Conservation (phyloP, 2,888 invertebrate genomes). For the Strigamia maritima region DNA sequence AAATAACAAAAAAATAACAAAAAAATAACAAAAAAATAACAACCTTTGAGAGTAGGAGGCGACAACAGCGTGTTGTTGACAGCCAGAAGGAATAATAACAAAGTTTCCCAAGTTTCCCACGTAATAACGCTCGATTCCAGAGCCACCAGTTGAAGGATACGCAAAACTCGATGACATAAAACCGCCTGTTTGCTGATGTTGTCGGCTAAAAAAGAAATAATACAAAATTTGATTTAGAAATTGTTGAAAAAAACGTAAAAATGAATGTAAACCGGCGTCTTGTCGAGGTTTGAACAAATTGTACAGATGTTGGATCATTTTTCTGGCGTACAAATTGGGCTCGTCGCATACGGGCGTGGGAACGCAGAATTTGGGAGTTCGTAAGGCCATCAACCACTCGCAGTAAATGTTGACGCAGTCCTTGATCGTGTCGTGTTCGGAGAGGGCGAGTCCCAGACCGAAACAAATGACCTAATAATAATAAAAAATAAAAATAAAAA, state of each 20-base stretch:
- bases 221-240: too few relatives aligned
- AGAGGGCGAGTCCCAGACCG: constrained; percentile 82
- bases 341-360: constrained; percentile 84
- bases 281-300: constrained; percentile 90
- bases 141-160: constrained; percentile 76
- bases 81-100: constrained; percentile 80
- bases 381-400: constrained; percentile 89
- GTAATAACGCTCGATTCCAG: constrained; percentile 72
- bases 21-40: too few relatives aligned
- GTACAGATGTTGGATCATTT: constrained; percentile 87
- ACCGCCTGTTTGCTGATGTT: constrained; percentile 81
- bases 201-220: constrained; percentile 56
- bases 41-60: constrained; percentile 80
- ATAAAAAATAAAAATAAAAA: background rate
- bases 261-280: constrained; percentile 57
- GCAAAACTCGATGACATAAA: constrained; percentile 82
- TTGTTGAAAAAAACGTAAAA: too few relatives aligned
- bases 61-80: constrained; percentile 87
- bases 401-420: constrained; percentile 96
- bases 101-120: constrained; percentile 83
- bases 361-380: constrained; percentile 78
- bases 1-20: too few relatives aligned
- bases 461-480: constrained; percentile 76
- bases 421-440: constrained; percentile 89
- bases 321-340: constrained; percentile 83